phyloP scores from a whole-genome alignment of 2,888 invertebrate species.

The Cephus nigrinus region DNA sequence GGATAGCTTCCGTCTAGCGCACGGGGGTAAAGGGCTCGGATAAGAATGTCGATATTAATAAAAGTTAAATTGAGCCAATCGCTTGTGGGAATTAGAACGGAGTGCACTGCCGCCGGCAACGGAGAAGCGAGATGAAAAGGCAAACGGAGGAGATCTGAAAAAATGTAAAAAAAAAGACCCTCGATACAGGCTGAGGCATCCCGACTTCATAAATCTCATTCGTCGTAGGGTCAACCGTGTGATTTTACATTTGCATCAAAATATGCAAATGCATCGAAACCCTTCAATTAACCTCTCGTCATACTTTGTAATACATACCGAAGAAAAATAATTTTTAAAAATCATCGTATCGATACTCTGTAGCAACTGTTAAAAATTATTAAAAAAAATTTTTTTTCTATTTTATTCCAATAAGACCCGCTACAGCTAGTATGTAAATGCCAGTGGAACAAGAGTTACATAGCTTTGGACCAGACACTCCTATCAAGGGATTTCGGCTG shows the following conservation, averaged over 20 bases:
- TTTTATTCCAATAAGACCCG: neutral
- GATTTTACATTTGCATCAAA: neutral
- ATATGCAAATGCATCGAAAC: neutral
- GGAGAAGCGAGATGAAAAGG: conserved; percentile 16
- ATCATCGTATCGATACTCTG: too few relatives aligned
- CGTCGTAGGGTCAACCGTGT: neutral
- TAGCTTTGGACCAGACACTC: neutral
- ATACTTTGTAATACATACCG: neutral
- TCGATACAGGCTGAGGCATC: neutral
- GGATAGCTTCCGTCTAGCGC: conserved; percentile 27
- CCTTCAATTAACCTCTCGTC: neutral
- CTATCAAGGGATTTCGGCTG: neutral
- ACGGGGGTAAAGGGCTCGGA: conserved; percentile 31
- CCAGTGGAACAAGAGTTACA: neutral
- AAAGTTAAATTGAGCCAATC: conserved; percentile 59
- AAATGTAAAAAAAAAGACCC: conserved; percentile 6
- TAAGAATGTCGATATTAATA: conserved; percentile 61
- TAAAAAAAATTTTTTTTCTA: neutral
- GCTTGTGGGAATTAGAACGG: conserved; percentile 52
- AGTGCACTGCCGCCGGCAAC: conserved; percentile 23
- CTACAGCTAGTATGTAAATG: neutral
- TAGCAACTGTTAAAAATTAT: too few relatives aligned
- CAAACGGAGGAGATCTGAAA: conserved; percentile 27
- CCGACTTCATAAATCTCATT: neutral
- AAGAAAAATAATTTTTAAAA: too few relatives aligned